Conservation (phyloP, 2,888 invertebrate species). For the Spodoptera picta region DNA sequence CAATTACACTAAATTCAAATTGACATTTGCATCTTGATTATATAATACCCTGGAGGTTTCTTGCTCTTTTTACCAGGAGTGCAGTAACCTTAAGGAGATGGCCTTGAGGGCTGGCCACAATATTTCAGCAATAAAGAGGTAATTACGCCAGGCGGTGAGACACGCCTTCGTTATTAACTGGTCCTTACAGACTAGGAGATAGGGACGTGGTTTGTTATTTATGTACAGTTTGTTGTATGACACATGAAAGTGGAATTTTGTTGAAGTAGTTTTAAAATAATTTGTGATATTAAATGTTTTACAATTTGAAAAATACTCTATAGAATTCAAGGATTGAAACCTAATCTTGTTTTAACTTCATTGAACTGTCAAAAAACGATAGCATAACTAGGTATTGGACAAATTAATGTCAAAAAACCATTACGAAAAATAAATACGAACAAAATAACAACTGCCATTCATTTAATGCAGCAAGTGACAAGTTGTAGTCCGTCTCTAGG, state of each 20-base stretch:
- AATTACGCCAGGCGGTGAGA: conserved; percentile 50
- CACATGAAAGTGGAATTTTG: no score
- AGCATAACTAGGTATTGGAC: no score
- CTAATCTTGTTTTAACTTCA: no score
- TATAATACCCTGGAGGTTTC: conserved; percentile 28
- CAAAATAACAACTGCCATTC: no score
- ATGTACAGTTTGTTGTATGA: neutral
- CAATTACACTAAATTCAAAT: conserved; percentile 29
- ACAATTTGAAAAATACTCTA: no score
- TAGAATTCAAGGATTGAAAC: no score
- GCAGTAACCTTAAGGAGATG: conserved; percentile 41
- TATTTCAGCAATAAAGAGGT: conserved; percentile 62
- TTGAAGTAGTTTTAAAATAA: no score
- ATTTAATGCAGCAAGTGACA: no score
- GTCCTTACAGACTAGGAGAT: conserved; percentile 42
- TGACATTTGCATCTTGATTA: conserved; percentile 43
- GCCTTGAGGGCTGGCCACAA: conserved; percentile 46
- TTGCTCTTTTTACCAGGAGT: conserved; percentile 46
- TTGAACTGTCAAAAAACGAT: no score
- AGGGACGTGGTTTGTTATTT: conserved; percentile 4
- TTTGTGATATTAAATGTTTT: no score
- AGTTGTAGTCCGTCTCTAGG: conserved; percentile 9
- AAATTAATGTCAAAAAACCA: no score
- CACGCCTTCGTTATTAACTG: conserved; percentile 48
- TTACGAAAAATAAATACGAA: no score